phyloP scores from a whole-genome alignment of 2,888 invertebrate species.

The Hyalella azteca region DNA sequence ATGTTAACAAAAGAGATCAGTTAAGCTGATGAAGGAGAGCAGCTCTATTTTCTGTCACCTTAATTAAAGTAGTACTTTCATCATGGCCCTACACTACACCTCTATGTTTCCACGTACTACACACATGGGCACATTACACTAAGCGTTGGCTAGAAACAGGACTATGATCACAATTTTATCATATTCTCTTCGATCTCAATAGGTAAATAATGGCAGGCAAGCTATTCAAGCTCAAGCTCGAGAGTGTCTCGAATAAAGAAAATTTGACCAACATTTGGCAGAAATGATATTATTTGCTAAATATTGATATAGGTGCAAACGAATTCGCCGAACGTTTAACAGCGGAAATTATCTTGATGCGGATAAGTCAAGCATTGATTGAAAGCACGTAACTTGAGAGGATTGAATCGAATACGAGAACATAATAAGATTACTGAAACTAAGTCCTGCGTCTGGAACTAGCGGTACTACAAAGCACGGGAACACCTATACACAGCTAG shows the following conservation, averaged over 20 bases:
- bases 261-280: too few relatives aligned
- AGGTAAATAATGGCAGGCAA: not conserved
- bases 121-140: conserved; percentile 36
- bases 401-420: too few relatives aligned
- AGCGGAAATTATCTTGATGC: too few relatives aligned
- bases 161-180: conserved; percentile 1
- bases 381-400: too few relatives aligned
- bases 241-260: too few relatives aligned
- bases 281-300: too few relatives aligned
- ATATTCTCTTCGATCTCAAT: not conserved
- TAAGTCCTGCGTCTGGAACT: not conserved
- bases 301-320: too few relatives aligned
- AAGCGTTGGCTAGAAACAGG: conserved; percentile 31
- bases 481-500: conserved; percentile 35
- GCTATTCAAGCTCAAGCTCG: too few relatives aligned
- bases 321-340: too few relatives aligned
- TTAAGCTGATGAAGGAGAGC: not conserved
- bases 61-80: not conserved
- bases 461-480: conserved; percentile 32
- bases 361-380: too few relatives aligned
- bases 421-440: conserved; percentile 3
- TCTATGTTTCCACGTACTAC: conserved; percentile 35
- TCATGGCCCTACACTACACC: not conserved
- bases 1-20: too few relatives aligned
- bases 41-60: not conserved